A percentile compares a stretch with the other conserved stretches of the same genome.
Evolutionary conservation across 2,888 invertebrate genomes (phyloP).

Genomic region (Empis stercorea): DNA sequence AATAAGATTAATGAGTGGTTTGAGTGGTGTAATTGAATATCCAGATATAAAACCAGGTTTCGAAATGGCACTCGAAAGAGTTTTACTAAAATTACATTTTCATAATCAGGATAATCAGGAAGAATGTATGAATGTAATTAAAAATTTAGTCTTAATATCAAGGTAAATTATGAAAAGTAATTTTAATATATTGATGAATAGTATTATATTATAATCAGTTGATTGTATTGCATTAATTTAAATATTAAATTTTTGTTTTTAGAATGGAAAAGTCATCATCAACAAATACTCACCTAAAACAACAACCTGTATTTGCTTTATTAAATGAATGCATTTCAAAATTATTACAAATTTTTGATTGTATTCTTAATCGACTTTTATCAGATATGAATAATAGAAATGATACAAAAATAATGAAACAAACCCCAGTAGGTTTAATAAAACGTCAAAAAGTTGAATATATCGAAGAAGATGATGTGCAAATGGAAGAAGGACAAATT

Average conservation of each 20-base stretch:
- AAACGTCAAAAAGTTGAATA: conserved; percentile 9
- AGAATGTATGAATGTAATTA: conserved; percentile 35
- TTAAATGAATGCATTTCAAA: conserved; percentile 30
- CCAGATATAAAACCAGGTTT: conserved; percentile 30
- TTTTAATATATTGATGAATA: too few species aligned
- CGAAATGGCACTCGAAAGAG: conserved; percentile 31
- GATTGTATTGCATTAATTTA: background rate
- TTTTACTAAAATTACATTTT: conserved; percentile 30
- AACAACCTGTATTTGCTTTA: conserved; percentile 22
- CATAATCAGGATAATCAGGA: conserved; percentile 23
- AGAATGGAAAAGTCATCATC: conserved; percentile 27
- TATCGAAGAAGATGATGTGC: conserved; percentile 5
- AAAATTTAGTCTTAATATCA: conserved; percentile 36
- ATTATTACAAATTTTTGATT: conserved; percentile 30
- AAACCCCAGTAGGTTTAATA: conserved; percentile 3
- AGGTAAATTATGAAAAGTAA: conserved; percentile 22
- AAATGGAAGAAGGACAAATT: background rate
- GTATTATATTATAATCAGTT: too few species aligned
- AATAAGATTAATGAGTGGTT: conserved; percentile 30
- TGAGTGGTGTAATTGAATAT: conserved; percentile 29
- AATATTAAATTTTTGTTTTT: conserved; percentile 1
- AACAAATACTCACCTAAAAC: conserved; percentile 19
- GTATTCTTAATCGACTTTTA: conserved; percentile 24
- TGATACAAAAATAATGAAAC: conserved; percentile 13
- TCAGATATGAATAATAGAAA: conserved; percentile 22